Evolutionary conservation across 2,888 invertebrate genomes (phyloP), one percentile per base, ranked within the genome.

Genomic region (Unio pictorum): DNA sequence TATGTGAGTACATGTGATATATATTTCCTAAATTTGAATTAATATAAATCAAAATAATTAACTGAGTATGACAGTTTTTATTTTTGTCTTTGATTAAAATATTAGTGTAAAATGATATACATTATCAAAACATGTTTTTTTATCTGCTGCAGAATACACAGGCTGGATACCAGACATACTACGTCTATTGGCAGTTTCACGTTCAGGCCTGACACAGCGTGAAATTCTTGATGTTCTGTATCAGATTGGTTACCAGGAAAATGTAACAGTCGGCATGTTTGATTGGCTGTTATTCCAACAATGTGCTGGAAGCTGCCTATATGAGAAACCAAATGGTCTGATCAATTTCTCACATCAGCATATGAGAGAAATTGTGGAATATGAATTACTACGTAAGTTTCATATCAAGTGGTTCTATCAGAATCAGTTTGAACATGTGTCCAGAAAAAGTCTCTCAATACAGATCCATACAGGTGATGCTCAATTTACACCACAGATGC

Each of bases 151-250:
- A 88, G 88, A 85, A 54, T 81, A 80, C 58, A 77, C 80, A 18
- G 89, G 89, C 57, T 89, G 89, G 89, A 84, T 89, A 28, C 84
- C 86, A 15, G 89, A 89, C 65, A 80, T 83, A 1, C 81, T 89
- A 20, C 83, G 87, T 56, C 81, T 89, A 61, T 74, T 89, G n/a
- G 85, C 85, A 8, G 79, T 86, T 57, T 87, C 88, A 11, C 71
- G 85, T 55, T 80, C 86, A 57, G 89, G 89, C 7, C 80, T 89
- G 11, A 81, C 78, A n/a, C 79, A 82, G 62, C 60, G 68, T n/a
- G 87, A 89, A 61, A 75, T 89, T 23, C 76, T 88, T 54, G 74
- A 81, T 6, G 67, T 88, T 18, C 76, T 89, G 45, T 70, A 80
- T 62, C 68, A 69, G 3, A 70, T 88, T 54, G 89, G 88, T n/a